Evolutionary conservation across 2,888 invertebrate genomes (phyloP).

Genomic region (Aplocera efformata): DNA sequence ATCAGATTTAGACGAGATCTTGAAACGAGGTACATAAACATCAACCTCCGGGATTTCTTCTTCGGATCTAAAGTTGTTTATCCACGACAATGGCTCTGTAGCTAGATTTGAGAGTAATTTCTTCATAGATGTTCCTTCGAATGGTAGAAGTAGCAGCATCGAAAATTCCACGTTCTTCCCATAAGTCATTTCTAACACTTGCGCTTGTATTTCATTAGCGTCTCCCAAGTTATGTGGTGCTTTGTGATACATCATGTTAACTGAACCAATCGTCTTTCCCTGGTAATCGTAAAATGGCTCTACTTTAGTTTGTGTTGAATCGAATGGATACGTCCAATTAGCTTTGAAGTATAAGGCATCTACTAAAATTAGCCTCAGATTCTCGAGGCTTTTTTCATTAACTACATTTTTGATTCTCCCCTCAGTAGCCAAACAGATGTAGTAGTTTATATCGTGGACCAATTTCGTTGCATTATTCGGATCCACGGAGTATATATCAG

Average conservation of each 20-base stretch:
- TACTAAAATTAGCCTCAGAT: conserved; percentile 80
- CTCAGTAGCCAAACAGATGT: conserved; percentile 83
- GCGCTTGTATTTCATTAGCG: conserved; percentile 77
- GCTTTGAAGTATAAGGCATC: conserved; percentile 87
- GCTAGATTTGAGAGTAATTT: conserved; percentile 75
- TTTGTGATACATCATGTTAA: conserved; percentile 88
- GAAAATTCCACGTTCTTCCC: conserved; percentile 81
- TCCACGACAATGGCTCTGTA: conserved; percentile 67
- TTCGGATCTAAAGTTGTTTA: conserved; percentile 67
- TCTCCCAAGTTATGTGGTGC: conserved; percentile 79
- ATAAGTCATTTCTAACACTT: conserved; percentile 85
- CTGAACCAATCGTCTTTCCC: conserved; percentile 73
- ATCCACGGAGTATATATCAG: conserved; percentile 78
- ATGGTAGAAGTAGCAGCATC: conserved; percentile 84
- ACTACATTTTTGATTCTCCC: conserved; percentile 85
- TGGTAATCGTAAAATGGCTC: conserved; percentile 82
- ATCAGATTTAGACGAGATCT: conserved; percentile 67
- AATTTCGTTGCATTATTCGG: conserved; percentile 70
- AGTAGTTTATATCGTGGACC: conserved; percentile 83
- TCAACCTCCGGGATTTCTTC: conserved; percentile 74
- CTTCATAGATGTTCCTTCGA: conserved; percentile 72
- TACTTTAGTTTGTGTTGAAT: conserved; percentile 73
- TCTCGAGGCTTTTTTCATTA: conserved; percentile 59
- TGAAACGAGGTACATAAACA: conserved; percentile 82
- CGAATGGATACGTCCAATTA: conserved; percentile 84